Conservation (phyloP, 2,113 vertebrate species). For the Coptodon rendalli region DNA sequence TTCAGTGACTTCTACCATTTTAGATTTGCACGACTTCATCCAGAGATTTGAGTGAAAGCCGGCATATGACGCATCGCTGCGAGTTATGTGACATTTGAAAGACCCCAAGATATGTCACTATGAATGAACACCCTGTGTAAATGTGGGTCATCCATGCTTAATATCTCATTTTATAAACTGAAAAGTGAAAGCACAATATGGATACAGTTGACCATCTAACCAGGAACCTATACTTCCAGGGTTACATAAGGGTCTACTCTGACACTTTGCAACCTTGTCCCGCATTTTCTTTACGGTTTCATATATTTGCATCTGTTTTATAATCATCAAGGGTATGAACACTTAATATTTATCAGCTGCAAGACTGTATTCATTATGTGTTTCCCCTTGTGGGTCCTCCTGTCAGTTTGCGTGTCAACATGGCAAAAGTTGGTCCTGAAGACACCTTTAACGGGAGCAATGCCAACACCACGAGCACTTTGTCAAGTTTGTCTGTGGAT, state of each 20-base stretch:
- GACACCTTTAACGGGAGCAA: neutral
- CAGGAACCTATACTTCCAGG: neutral
- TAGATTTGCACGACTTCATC: neutral
- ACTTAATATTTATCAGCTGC: neutral
- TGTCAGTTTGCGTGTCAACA: neutral
- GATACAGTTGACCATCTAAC: neutral
- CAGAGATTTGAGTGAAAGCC: neutral
- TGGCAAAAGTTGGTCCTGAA: neutral
- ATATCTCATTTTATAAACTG: neutral
- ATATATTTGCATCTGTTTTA: neutral
- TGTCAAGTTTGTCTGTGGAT: neutral
- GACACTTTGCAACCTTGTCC: neutral
- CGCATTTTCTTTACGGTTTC: neutral
- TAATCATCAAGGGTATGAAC: neutral
- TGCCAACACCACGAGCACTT: neutral
- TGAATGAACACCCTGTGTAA: slow-evolving; percentile 18
- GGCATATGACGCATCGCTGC: neutral
- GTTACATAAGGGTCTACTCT: neutral
- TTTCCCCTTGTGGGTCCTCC: neutral
- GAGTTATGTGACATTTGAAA: slow-evolving; percentile 38
- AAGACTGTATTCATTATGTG: neutral
- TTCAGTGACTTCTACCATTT: neutral
- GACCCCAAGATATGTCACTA: slow-evolving; percentile 8
- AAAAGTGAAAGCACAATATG: neutral
- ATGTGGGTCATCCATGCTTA: slow-evolving; percentile 20